Percentiles rank a stretch among this genome's conserved stretches.
Conservation (phyloP, 92 coral and sea anemone species). For the Phenganax marumi region DNA sequence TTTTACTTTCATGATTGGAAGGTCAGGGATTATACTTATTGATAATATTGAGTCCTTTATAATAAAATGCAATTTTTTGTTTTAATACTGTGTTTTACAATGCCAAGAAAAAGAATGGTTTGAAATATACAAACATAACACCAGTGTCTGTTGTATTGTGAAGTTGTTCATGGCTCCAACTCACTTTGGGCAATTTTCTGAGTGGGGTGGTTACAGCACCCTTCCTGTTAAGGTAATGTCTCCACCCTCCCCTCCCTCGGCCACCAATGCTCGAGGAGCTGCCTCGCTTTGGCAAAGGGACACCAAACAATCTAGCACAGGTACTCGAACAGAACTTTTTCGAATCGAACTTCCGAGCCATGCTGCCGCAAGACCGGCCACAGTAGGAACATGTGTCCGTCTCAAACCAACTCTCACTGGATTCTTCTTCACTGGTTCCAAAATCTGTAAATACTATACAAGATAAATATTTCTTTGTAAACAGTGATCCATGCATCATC, state of each 20-base stretch:
- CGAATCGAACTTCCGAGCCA: constrained; percentile 61
- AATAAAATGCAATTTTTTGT: too few relatives aligned
- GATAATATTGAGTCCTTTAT: too few relatives aligned
- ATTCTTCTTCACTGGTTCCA: constrained; percentile 37
- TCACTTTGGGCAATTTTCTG: constrained; percentile 54
- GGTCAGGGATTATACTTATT: too few relatives aligned
- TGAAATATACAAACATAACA: neutral
- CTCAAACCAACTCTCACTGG: constrained; percentile 37
- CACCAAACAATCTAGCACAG: constrained; percentile 93
- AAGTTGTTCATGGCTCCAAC: constrained; percentile 9
- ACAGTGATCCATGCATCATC: neutral
- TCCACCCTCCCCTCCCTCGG: constrained; percentile 60
- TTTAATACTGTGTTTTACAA: too few relatives aligned
- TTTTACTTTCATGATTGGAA: too few relatives aligned
- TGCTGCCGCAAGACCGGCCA: constrained; percentile 21
- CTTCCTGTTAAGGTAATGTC: constrained; percentile 58
- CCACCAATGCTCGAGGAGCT: constrained; percentile 69
- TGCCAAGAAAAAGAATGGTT: too few relatives aligned
- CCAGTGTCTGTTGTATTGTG: neutral
- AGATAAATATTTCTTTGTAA: neutral
- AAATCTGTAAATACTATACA: constrained; percentile 27
- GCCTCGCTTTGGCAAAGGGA: constrained; percentile 86
- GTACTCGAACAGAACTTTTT: constrained; percentile 91
- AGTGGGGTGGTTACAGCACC: constrained; percentile 42
- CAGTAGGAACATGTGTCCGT: constrained; percentile 35